phyloP scores from a whole-genome alignment of 2,888 invertebrate genomes.

The Coelinius sp. region DNA sequence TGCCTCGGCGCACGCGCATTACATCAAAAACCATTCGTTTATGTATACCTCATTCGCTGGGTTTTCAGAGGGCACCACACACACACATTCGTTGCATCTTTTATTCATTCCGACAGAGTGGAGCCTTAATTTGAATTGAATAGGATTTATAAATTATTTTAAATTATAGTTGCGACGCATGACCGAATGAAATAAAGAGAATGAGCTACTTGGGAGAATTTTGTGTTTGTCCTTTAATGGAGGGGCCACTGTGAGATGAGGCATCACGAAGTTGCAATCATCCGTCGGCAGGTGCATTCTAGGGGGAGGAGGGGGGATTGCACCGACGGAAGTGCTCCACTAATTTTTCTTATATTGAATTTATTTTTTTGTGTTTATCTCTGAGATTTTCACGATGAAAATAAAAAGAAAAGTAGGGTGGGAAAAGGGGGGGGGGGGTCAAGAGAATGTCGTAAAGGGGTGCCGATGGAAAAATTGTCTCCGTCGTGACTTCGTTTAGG shows the following conservation, averaged over 20 bases:
- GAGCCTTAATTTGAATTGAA: constrained; percentile 72
- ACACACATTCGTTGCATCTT: constrained; percentile 62
- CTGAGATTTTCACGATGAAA: not conserved
- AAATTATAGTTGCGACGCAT: constrained; percentile 70
- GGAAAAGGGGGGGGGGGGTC: not conserved
- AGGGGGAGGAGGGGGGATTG: not conserved
- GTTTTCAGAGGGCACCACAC: constrained; percentile 17
- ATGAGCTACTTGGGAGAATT: constrained; percentile 44
- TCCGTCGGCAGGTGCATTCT: not conserved
- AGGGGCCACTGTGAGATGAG: not conserved
- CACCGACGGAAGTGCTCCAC: not conserved
- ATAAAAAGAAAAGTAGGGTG: not conserved
- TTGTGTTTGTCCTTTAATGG: not conserved
- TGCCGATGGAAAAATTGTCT: constrained; percentile 16
- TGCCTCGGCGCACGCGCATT: constrained; percentile 60
- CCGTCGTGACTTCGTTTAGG: constrained; percentile 46
- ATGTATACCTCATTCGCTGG: constrained; percentile 39
- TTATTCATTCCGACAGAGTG: constrained; percentile 71
- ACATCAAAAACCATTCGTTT: constrained; percentile 49
- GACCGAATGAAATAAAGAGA: constrained; percentile 53
- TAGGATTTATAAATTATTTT: constrained; percentile 71
- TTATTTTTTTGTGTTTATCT: not conserved
- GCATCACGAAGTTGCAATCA: constrained; percentile 7
- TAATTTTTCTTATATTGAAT: not conserved
- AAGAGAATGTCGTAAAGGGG: not conserved